phyloP scores from a whole-genome alignment of 92 coral and sea anemone genomes.

The Palythoa heliodiscus region DNA sequence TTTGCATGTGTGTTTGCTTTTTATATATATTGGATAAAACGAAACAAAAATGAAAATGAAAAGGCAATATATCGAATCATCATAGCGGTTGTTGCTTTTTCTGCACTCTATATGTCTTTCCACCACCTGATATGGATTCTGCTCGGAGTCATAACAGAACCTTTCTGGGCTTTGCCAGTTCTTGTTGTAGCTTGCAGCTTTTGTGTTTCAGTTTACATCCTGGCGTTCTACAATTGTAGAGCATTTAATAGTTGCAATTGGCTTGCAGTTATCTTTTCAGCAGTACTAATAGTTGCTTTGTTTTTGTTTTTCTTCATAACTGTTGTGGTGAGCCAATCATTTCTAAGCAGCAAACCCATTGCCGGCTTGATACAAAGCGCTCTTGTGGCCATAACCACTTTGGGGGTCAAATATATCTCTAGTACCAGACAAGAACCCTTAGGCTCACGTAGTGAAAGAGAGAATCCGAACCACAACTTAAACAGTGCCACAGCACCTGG shows the following conservation, averaged over 20 bases:
- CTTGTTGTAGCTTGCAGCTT: conserved; percentile 40
- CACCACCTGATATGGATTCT: conserved; percentile 67
- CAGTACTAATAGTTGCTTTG: neutral
- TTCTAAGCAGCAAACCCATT: neutral
- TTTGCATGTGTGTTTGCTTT: neutral
- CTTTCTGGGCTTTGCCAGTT: conserved; percentile 66
- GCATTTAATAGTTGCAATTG: neutral
- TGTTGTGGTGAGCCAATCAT: conserved; percentile 10
- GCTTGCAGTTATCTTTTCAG: neutral
- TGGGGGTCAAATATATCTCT: neutral
- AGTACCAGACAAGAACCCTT: neutral
- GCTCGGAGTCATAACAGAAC: conserved; percentile 64
- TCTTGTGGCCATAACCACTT: neutral
- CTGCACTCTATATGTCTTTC: neutral
- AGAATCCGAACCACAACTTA: too few species aligned
- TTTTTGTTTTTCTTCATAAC: conserved; percentile 30
- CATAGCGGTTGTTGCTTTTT: neutral
- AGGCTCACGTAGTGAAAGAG: too few species aligned
- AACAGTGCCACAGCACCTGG: too few species aligned
- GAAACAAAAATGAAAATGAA: neutral
- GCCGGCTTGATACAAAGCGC: conserved; percentile 24
- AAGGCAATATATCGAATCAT: neutral
- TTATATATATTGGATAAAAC: neutral
- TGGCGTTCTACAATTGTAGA: conserved; percentile 8
- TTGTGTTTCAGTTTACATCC: conserved; percentile 24